Conservation (phyloP, 2,113 vertebrate genomes). For the Guaruba guarouba region DNA sequence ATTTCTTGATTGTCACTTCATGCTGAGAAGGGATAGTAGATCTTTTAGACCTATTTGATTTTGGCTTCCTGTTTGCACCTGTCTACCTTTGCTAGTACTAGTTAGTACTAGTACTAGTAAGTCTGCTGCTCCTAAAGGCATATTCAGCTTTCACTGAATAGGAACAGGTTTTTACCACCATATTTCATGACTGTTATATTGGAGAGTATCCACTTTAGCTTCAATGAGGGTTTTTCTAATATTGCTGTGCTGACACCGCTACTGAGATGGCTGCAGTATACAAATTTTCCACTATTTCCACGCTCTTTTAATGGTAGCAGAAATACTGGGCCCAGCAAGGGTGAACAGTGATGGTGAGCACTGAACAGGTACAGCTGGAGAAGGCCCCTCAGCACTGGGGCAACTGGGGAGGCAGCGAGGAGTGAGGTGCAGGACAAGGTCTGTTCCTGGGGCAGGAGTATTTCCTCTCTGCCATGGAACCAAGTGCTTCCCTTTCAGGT, state of each 20-base stretch:
- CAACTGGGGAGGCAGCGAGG: fast-evolving
- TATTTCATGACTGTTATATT: not conserved
- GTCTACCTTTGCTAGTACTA: not conserved
- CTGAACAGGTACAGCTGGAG: not conserved
- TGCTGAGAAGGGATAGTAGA: not conserved
- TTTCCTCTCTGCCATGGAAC: not conserved
- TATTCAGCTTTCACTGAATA: not conserved
- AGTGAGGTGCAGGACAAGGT: not conserved
- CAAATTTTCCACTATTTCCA: not conserved
- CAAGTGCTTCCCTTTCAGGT: not conserved
- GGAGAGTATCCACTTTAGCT: not conserved
- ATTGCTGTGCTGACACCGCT: not conserved
- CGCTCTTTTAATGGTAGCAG: not conserved
- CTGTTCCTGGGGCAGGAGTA: not conserved
- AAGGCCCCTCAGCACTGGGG: fast-evolving
- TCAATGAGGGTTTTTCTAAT: not conserved
- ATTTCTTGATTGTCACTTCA: not conserved
- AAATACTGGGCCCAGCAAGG: not conserved
- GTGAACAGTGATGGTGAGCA: not conserved
- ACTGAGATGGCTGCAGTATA: not conserved
- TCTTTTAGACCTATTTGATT: not conserved
- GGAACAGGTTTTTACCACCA: not conserved
- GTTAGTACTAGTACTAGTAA: not conserved
- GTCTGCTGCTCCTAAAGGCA: not conserved
- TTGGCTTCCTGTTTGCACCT: not conserved